These are phyloP conservation scores for Leptura quadrifasciata DNA, from an alignment of 2,888 invertebrate genomes.

Conservation along the genomic window DNA sequence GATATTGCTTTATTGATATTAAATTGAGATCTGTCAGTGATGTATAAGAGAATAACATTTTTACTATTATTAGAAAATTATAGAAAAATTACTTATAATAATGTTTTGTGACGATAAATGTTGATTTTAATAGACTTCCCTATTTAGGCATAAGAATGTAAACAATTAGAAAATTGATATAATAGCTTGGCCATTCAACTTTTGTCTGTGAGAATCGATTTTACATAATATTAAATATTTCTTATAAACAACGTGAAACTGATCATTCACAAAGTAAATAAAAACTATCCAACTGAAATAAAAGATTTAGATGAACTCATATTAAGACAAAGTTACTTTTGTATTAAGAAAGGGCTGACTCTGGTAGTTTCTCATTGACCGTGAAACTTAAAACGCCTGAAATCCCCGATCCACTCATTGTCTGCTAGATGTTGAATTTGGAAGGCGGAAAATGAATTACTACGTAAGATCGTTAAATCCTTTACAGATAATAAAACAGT, in stretches of 20 bases:
- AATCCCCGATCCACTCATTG: neutral
- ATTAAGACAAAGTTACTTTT: constrained; percentile 3
- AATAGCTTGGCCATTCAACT: too few species aligned
- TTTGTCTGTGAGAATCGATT: too few species aligned
- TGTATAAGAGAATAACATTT: too few species aligned
- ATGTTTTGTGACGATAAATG: too few species aligned
- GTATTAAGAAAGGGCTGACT: neutral
- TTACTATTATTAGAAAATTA: too few species aligned
- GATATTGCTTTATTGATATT: too few species aligned
- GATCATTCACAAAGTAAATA: neutral
- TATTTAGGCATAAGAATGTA: too few species aligned
- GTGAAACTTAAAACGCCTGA: neutral
- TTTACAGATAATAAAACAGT: constrained; percentile 1
- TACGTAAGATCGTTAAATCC: neutral
- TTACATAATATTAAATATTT: too few species aligned
- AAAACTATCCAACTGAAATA: neutral
- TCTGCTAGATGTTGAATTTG: constrained; percentile 7
- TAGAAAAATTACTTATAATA: too few species aligned
- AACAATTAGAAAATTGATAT: too few species aligned
- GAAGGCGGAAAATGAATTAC: constrained; percentile 7
- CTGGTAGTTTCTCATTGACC: constrained; percentile 7
- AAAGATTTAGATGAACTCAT: neutral
- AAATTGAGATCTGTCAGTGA: too few species aligned
- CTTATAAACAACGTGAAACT: neutral
- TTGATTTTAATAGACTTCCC: too few species aligned